phyloP scores from a whole-genome alignment of 1,140 invertebrate genomes.

The Lordiphosa mommai region DNA sequence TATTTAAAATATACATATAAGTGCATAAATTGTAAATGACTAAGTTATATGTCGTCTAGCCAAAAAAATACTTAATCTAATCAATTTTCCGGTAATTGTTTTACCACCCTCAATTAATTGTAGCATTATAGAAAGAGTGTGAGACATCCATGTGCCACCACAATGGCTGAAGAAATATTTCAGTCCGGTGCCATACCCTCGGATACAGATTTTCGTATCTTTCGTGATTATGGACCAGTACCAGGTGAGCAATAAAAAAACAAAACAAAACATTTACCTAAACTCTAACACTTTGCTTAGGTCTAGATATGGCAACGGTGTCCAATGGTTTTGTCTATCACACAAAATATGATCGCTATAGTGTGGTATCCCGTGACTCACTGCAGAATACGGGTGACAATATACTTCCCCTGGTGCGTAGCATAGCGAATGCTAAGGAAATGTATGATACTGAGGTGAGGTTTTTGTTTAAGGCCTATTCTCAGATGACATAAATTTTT shows the following conservation, averaged over 20 bases:
- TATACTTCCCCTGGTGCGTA: constrained; percentile 84
- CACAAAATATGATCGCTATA: constrained; percentile 88
- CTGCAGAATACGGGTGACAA: constrained; percentile 91
- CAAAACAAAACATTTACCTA: too few relatives aligned
- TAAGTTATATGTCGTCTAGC: not conserved
- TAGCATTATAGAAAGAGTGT: constrained; percentile 89
- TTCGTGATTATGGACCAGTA: constrained; percentile 84
- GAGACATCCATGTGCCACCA: constrained; percentile 89
- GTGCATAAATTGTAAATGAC: too few relatives aligned
- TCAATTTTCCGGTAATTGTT: not conserved
- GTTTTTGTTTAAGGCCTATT: too few relatives aligned
- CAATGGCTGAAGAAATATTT: constrained; percentile 91
- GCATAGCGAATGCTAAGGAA: constrained; percentile 83
- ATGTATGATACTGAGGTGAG: constrained; percentile 82
- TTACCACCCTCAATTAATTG: constrained; percentile 39
- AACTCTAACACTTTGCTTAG: constrained; percentile 9
- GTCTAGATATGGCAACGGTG: constrained; percentile 93
- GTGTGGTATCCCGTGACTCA: constrained; percentile 87
- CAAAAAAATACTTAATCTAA: constrained; percentile 12
- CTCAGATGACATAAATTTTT: too few relatives aligned
- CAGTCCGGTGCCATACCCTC: constrained; percentile 91
- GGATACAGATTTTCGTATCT: constrained; percentile 93
- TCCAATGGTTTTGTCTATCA: constrained; percentile 96
- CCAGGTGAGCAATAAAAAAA: constrained; percentile 37
- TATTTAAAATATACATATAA: too few relatives aligned